Evolutionary conservation across 64 coral and sea anemone species (phyloP).

Genomic region (Montipora foliosa): DNA sequence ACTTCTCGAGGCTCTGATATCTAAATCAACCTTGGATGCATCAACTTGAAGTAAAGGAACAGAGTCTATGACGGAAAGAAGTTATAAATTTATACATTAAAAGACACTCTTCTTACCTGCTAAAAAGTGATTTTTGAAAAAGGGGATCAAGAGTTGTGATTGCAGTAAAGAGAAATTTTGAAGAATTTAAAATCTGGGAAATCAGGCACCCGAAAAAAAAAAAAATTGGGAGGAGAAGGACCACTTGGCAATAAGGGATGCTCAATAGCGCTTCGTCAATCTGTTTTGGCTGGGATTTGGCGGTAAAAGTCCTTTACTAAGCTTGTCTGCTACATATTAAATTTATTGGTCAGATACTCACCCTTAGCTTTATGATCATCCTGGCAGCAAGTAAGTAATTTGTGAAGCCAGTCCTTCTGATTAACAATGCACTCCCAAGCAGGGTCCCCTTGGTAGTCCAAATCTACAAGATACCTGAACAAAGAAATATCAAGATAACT

Average conservation of each 20-base stretch:
- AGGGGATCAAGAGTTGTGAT: too few relatives aligned
- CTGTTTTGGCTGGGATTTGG: background rate
- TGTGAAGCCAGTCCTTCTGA: slow-evolving; percentile 93
- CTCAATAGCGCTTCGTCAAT: too few relatives aligned
- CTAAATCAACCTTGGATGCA: slow-evolving; percentile 34
- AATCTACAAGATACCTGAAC: slow-evolving; percentile 88
- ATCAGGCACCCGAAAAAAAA: too few relatives aligned
- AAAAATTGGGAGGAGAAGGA: too few relatives aligned
- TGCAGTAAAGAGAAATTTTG: too few relatives aligned
- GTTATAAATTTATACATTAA: background rate
- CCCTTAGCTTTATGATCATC: slow-evolving; percentile 93
- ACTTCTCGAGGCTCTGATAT: slow-evolving; percentile 48
- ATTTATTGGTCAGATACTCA: background rate
- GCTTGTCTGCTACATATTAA: background rate
- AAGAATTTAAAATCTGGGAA: too few relatives aligned
- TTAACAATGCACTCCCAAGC: slow-evolving; percentile 94
- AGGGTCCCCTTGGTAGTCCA: slow-evolving; percentile 88
- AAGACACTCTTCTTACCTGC: too few relatives aligned
- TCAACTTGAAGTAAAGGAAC: slow-evolving; percentile 78
- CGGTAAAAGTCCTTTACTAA: background rate
- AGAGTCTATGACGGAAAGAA: slow-evolving; percentile 28
- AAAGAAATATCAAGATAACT: slow-evolving; percentile 2
- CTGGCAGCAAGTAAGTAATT: slow-evolving; percentile 79
- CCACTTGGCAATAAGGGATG: too few relatives aligned
- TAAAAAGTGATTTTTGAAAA: too few relatives aligned